Evolutionary conservation across 1,140 invertebrate genomes (phyloP).

Genomic region (Metopolophium dirhodum): DNA sequence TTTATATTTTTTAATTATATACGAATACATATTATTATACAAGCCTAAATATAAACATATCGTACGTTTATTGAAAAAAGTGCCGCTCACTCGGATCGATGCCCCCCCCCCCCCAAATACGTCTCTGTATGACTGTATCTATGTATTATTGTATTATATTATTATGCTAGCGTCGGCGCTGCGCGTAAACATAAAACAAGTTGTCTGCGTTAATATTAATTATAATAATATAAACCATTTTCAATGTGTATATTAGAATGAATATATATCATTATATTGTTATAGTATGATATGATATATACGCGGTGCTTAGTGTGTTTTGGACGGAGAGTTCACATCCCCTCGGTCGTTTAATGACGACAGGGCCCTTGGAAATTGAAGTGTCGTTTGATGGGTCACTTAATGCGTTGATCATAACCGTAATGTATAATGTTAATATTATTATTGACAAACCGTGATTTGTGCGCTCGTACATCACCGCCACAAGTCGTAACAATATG

Average conservation of each 20-base stretch:
- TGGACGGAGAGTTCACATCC: not conserved
- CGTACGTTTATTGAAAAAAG: not conserved
- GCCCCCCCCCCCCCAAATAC: not conserved
- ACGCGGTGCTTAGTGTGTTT: not conserved
- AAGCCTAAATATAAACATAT: not conserved
- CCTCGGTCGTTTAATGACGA: not conserved
- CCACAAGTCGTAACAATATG: not conserved
- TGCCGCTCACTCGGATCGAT: not conserved
- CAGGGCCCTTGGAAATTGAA: conserved; percentile 13
- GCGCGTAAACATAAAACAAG: not conserved
- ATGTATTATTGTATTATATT: not conserved
- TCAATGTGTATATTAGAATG: not conserved
- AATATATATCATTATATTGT: not conserved
- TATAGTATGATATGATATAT: not conserved
- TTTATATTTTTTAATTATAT: no score
- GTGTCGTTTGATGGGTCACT: conserved; percentile 23
- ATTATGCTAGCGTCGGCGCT: not conserved
- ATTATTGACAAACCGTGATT: conserved; percentile 17
- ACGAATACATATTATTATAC: not conserved
- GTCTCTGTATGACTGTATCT: not conserved
- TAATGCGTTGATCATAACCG: not conserved
- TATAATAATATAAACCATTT: not conserved
- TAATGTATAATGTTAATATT: not conserved
- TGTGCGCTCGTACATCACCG: not conserved
- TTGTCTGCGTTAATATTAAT: not conserved